A percentile compares a stretch with the other conserved stretches of the same genome.
phyloP scores from a whole-genome alignment of 1,140 invertebrate genomes.

The Dendroctonus ponderosae region DNA sequence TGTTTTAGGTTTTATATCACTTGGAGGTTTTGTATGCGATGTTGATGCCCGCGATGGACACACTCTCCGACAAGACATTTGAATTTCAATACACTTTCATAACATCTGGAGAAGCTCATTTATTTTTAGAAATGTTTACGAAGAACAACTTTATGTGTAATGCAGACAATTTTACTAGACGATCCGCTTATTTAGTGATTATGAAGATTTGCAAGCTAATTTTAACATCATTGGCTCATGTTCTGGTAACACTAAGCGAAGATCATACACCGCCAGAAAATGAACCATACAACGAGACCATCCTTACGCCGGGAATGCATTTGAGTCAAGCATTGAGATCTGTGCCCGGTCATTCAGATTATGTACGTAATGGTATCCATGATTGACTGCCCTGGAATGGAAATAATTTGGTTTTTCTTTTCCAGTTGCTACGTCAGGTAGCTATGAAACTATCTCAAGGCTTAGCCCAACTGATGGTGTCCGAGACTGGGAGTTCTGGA shows the following conservation, averaged over 20 bases:
- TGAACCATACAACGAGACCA: conserved; percentile 50
- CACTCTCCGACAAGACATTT: conserved; percentile 76
- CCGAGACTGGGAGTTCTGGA: conserved; percentile 42
- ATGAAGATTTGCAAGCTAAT: conserved; percentile 87
- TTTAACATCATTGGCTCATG: conserved; percentile 81
- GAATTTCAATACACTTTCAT: conserved; percentile 89
- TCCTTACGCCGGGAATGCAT: conserved; percentile 57
- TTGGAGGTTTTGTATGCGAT: conserved; percentile 84
- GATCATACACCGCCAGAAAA: conserved; percentile 51
- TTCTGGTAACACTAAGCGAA: conserved; percentile 65
- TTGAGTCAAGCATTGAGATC: conserved; percentile 69
- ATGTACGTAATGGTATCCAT: conserved; percentile 37
- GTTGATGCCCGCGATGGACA: conserved; percentile 86
- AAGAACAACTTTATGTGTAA: conserved; percentile 84
- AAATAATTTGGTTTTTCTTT: conserved; percentile 7
- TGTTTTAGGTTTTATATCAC: conserved; percentile 47
- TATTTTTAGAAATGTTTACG: conserved; percentile 80
- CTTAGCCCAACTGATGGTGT: conserved; percentile 58
- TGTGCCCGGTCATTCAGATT: conserved; percentile 68
- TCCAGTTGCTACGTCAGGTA: conserved; percentile 65
- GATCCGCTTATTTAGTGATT: conserved; percentile 82
- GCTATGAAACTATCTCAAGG: conserved; percentile 73
- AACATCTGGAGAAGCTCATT: conserved; percentile 76
- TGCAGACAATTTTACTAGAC: conserved; percentile 75
- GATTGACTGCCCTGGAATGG: too few species aligned